Evolutionary conservation across 2,113 vertebrate genomes (phyloP).

Genomic region (Nerophis lumbriciformis): DNA sequence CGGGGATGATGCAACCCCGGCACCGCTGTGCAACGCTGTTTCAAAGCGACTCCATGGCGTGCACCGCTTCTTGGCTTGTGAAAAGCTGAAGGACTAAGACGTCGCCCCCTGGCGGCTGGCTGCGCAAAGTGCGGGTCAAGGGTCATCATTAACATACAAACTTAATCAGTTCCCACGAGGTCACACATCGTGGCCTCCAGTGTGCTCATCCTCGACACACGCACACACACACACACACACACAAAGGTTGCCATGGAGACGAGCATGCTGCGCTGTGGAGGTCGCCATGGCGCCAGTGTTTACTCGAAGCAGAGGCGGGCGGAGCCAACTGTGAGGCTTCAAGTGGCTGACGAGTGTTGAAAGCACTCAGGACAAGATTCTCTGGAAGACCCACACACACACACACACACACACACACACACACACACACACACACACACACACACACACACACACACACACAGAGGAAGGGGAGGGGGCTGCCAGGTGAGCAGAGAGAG

Average conservation of each 20-base stretch:
- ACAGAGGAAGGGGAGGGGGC: too few relatives aligned
- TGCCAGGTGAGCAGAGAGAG: too few relatives aligned
- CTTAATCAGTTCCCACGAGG: neutral
- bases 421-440: neutral
- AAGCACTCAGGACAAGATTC: too few relatives aligned
- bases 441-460: neutral
- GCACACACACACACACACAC: conserved; percentile 17
- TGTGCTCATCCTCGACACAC: neutral
- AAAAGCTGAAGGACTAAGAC: too few relatives aligned
- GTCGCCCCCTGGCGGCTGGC: too few relatives aligned
- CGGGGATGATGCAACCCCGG: conserved; percentile 20
- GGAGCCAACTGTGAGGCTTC: too few relatives aligned
- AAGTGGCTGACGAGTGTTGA: too few relatives aligned
- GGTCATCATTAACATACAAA: too few relatives aligned
- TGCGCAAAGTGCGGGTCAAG: too few relatives aligned
- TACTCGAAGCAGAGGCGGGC: conserved; percentile 17
- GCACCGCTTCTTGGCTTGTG: too few relatives aligned
- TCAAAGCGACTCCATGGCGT: conserved; percentile 2
- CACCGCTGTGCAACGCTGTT: conserved; percentile 17
- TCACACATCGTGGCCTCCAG: neutral
- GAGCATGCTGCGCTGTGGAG: conserved; percentile 23
- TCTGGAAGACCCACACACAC: neutral
- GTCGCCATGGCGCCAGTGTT: conserved; percentile 57
- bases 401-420: neutral
- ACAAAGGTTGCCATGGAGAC: conserved; percentile 35